Conservation (phyloP, 2,113 vertebrate species). For the Ifrita kowaldi region DNA sequence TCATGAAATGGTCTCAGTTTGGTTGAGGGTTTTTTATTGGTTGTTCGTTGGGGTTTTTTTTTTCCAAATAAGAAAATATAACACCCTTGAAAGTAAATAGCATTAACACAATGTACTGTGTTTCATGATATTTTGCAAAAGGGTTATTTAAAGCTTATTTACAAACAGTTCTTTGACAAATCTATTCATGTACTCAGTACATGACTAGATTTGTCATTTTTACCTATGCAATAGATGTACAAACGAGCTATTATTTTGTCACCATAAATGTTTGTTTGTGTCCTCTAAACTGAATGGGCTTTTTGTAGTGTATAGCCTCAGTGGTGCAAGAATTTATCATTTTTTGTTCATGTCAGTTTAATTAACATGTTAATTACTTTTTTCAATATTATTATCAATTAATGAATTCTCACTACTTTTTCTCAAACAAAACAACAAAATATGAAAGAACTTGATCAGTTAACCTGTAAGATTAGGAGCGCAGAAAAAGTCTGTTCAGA, state of each 20-base stretch:
- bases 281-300: background rate
- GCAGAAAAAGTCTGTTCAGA: background rate
- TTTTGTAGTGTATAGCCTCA: background rate
- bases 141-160: background rate
- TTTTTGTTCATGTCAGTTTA: background rate
- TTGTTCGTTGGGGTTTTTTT: rapidly evolving
- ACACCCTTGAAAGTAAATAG: background rate
- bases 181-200: background rate
- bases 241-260: background rate
- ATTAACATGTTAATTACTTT: background rate
- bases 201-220: background rate
- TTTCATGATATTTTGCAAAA: background rate
- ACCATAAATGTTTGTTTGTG: background rate
- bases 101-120: background rate
- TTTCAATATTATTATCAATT: background rate
- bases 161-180: background rate
- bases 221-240: background rate
- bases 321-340: background rate
- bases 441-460: background rate
- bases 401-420: background rate
- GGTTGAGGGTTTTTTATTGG: rapidly evolving
- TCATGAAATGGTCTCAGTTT: background rate
- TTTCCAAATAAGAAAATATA: background rate
- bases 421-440: background rate
- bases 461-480: background rate